Base-by-base conservation (phyloP, 92 coral and sea anemone species). In the Micromussa lordhowensis region DNA sequence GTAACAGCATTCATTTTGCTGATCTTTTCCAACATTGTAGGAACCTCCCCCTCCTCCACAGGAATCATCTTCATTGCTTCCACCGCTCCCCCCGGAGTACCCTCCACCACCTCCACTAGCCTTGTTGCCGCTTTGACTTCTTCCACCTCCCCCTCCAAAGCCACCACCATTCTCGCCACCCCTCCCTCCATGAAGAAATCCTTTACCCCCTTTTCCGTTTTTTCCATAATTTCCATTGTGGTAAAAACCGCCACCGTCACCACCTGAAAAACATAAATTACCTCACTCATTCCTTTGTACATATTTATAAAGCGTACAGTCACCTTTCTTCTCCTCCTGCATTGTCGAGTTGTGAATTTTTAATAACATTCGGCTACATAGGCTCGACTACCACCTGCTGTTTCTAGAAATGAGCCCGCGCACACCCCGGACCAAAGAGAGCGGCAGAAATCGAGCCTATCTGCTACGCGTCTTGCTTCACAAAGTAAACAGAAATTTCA, bases 21-120 rank as follows among this genome's bases (percentile, higher is more conserved):
- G 76, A 32, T 71, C 30, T 16, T 32, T 32, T 21, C 76, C 49
- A 13, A 2, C 24, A 8, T 71, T 71, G 19, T 15, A 71, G 17
- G 76, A 32, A 14, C 76, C 76, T 71, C 76, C 76, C 2, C 76
- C 76, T 19, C 40, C 76, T 35, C 76, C 76, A 69, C 75, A 69
- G 8, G 75, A 69, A 14, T 30, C 22, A 12, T 14, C 5, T 13
- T 30, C 4, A 30, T 32, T 13, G 17, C 11, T 7, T 4, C 76
- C 76, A 31, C 76, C 7, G 40, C 40, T 31, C 16, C 76, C 76
- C 9, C 76, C 76, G 18, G 76, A 71, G 49, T 71, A 29, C 36
- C 76, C 76, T 31, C 76, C 76, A 3, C 76, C 76, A 7, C 76
- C 76, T 16, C 76, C 76, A 32, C 9, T 16, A 9, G 35, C 32